These are phyloP conservation scores for Phyllostomus discolor DNA, from an alignment of 2,113 vertebrate species.

Conservation along the genomic window DNA sequence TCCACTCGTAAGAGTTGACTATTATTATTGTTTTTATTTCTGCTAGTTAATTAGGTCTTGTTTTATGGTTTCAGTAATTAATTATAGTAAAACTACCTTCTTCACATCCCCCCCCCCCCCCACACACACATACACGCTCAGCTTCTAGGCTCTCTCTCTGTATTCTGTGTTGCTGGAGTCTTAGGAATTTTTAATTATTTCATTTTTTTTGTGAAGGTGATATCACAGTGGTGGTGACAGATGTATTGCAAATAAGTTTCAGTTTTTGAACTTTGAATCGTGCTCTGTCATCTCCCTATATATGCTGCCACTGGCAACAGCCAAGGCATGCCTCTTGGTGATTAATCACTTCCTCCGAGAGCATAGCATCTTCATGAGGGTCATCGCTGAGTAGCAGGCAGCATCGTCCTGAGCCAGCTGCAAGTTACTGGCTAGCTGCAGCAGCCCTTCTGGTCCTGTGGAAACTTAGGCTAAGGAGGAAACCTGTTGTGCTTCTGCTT, in stretches of 20 bases:
- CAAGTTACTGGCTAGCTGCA: constrained; percentile 63
- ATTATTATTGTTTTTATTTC: constrained; percentile 4
- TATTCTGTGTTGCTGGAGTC: not conserved
- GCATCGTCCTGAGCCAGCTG: constrained; percentile 61
- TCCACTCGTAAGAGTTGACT: not conserved
- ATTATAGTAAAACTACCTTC: not conserved
- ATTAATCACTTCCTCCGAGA: constrained; percentile 84
- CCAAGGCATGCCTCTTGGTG: constrained; percentile 74
- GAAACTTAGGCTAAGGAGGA: not conserved
- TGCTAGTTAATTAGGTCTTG: not conserved
- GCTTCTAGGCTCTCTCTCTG: not conserved
- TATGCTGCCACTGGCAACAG: constrained; percentile 68
- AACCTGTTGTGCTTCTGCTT: not conserved
- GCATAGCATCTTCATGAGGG: constrained; percentile 87
- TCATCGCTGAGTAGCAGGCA: constrained; percentile 77
- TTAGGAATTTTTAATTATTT: not conserved
- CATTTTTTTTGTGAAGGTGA: not conserved
- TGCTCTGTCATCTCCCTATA: constrained; percentile 64
- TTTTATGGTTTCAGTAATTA: not conserved
- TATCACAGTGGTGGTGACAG: constrained; percentile 17
- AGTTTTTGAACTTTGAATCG: constrained; percentile 60
- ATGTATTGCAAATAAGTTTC: constrained; percentile 56
- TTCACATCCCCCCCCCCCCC: not conserved
- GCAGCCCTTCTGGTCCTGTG: constrained; percentile 58
- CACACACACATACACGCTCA: not conserved